A percentile compares a stretch with the other conserved stretches of the same genome.
These are phyloP conservation scores for Neodiprion virginianus DNA, from an alignment of 1,140 invertebrate species.

Conservation along the genomic window DNA sequence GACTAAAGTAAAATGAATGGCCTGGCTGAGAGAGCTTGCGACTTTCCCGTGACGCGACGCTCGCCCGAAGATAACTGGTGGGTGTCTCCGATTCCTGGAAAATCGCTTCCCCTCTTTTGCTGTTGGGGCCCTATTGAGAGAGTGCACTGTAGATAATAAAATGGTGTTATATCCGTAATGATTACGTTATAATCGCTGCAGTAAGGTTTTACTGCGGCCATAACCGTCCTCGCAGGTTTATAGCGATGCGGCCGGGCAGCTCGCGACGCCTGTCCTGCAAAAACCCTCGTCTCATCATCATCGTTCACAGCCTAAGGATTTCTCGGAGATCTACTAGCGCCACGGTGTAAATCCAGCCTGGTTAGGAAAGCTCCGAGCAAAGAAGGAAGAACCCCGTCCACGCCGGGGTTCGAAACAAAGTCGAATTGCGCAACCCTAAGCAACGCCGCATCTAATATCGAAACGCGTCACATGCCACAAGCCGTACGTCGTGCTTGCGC, in stretches of 20 bases:
- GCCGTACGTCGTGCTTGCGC: no score
- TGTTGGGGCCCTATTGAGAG: no score
- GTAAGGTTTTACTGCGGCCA: conserved; percentile 51
- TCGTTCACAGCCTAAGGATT: conserved; percentile 23
- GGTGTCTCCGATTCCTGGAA: no score
- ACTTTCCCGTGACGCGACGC: no score
- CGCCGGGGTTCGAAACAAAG: not conserved
- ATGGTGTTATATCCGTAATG: conserved; percentile 42
- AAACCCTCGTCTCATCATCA: conserved; percentile 13
- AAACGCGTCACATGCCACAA: not conserved
- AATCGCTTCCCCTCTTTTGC: no score
- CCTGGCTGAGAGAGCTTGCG: no score
- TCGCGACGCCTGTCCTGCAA: conserved; percentile 7
- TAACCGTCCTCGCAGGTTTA: conserved; percentile 41
- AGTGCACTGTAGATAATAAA: conserved; percentile 5
- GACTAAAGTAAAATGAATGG: no score
- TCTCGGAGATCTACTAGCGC: not conserved
- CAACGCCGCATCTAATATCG: not conserved
- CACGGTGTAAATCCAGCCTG: conserved; percentile 31
- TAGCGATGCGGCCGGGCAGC: conserved; percentile 25
- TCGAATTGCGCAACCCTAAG: conserved; percentile 12
- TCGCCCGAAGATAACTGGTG: no score
- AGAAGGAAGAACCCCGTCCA: not conserved
- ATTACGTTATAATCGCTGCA: conserved; percentile 50
- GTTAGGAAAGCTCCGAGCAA: conserved; percentile 15